These are phyloP conservation scores for Coregonus suidteri DNA, from an alignment of 2,797 vertebrate genomes.

Conservation along the genomic window DNA sequence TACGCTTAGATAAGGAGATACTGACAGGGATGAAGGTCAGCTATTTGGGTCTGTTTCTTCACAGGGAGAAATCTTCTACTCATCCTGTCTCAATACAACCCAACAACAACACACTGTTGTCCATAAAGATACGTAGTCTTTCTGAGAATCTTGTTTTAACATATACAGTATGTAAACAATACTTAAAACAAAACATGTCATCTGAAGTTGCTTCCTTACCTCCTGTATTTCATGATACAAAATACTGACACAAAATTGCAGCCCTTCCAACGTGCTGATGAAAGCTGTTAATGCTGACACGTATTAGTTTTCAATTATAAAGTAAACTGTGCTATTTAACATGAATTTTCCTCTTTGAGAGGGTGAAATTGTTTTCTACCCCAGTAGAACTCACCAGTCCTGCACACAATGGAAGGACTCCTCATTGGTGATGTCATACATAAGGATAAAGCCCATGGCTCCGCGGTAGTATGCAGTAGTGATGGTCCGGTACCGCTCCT, in stretches of 20 bases:
- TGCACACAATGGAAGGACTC: conserved; percentile 96
- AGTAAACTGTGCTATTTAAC: not conserved
- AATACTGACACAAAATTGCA: not conserved
- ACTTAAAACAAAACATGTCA: not conserved
- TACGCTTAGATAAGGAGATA: not conserved
- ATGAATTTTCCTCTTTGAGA: not conserved
- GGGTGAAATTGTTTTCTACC: not conserved
- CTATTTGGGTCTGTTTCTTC: conserved; percentile 13
- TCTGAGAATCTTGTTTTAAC: not conserved
- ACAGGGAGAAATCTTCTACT: not conserved
- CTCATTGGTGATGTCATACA: conserved; percentile 99
- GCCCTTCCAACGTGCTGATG: not conserved
- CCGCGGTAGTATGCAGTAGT: conserved; percentile 97
- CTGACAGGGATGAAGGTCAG: conserved; percentile 6
- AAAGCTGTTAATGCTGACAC: not conserved
- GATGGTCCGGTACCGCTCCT: conserved; percentile 97
- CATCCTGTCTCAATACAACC: not conserved
- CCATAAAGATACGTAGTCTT: not conserved
- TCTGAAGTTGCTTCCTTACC: not conserved
- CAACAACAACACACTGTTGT: not conserved
- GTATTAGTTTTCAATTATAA: not conserved
- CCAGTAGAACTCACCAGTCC: conserved; percentile 86
- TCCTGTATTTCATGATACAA: not conserved
- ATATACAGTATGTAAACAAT: not conserved
- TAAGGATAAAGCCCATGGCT: conserved; percentile 98